Base-by-base conservation (phyloP, 2,888 invertebrate genomes). In the Dione juno region DNA sequence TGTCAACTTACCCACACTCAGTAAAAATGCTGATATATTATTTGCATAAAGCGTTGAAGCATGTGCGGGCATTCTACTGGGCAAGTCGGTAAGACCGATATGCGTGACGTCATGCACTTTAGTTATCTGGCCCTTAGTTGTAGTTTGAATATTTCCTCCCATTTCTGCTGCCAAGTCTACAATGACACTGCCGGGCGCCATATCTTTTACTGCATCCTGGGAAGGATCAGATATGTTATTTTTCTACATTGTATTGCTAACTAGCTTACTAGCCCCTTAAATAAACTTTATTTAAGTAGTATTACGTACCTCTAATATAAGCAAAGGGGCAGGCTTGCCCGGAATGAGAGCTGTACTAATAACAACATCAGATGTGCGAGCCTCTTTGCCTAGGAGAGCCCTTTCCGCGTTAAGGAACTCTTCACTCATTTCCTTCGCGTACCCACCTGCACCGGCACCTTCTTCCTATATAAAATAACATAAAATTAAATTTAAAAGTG, bases 311-410 rank as follows among this genome's bases (percentile, higher is more conserved):
- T 96, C 97, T 68, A 96, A 93, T 77, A 98, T 95, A 14, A 98
- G 94, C 66, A 95, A 79, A 0, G 98, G 98, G 0, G 98, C 98
- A 64, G 94, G 96, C 85, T 96, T 97, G 61, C 97, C 98, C 14
- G 98, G 98, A 78, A 98, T 97, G 14, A 98, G 94, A 7, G 98
- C 98, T 0, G 98, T 98, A n/a, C 96, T 95, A 80, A 98, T 97
- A 77, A 98, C 94, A 50, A 98, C 95, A 82, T 98, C 98, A 0
- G 97, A 96, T 71, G 97, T 96, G 82, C 95, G 95, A 59, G 97
- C 95, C 83, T 98, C 98, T 80, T 95, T 96, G n/a, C 96, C 97
- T 80, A 98, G 97, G 68, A 98, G 90, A 0, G 96, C 97, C 89
- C 97, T 95, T 85, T 98, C 98, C 0, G 97, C 98, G 69, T 96